phyloP scores from a whole-genome alignment of 53 echinoderm and acorn worm genomes.

The Luidia sarsii region DNA sequence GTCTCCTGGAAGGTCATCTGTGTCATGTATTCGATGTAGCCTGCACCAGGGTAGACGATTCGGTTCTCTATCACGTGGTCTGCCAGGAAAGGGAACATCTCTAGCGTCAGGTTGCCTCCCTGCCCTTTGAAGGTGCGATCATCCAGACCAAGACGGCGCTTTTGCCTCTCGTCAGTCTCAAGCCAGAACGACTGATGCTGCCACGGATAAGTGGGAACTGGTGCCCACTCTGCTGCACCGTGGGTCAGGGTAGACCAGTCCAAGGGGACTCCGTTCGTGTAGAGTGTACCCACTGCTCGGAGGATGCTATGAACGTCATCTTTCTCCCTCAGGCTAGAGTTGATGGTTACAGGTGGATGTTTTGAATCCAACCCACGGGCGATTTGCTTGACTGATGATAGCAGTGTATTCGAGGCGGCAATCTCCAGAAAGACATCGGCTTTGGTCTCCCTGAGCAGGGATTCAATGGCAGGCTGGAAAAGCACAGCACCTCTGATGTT shows the following conservation, averaged over 20 bases:
- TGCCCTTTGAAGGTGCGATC: conserved; percentile 90
- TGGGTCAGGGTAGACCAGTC: conserved; percentile 77
- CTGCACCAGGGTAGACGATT: conserved; percentile 80
- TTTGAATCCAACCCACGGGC: conserved; percentile 72
- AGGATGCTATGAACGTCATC: conserved; percentile 73
- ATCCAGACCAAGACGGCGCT: conserved; percentile 86
- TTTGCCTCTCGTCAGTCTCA: conserved; percentile 81
- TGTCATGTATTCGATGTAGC: conserved; percentile 74
- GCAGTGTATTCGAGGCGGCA: conserved; percentile 84
- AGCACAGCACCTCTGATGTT: conserved; percentile 91
- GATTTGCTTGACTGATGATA: conserved; percentile 81
- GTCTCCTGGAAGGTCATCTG: conserved; percentile 68
- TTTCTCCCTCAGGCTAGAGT: conserved; percentile 74
- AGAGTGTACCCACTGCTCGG: conserved; percentile 73
- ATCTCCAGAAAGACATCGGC: conserved; percentile 86
- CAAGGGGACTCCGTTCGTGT: conserved; percentile 62
- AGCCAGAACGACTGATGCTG: conserved; percentile 82
- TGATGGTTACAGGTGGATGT: conserved; percentile 67
- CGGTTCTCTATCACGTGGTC: conserved; percentile 68
- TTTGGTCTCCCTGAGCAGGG: conserved; percentile 71
- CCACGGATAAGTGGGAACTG: conserved; percentile 90
- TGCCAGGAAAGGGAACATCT: conserved; percentile 80
- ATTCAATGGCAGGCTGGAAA: conserved; percentile 85
- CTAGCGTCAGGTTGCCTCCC: conserved; percentile 76
- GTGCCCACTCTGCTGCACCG: conserved; percentile 69